phyloP scores from a whole-genome alignment of 1,140 invertebrate species.

The Pseudomyrmex dendroicus region DNA sequence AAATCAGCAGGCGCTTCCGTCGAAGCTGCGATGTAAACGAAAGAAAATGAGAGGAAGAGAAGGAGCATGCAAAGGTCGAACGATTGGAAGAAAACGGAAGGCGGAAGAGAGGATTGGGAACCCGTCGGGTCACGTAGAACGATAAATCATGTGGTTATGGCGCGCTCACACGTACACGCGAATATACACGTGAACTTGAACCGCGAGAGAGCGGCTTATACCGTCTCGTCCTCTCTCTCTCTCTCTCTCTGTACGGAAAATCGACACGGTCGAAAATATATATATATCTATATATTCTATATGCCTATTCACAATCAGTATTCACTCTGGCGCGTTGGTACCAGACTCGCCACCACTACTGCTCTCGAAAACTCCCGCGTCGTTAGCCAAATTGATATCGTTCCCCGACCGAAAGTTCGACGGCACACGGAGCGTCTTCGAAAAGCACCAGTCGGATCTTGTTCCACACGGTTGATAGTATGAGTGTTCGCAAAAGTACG shows the following conservation, averaged over 20 bases:
- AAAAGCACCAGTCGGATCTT: not conserved
- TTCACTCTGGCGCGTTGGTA: constrained; percentile 8
- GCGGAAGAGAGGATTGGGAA: constrained; percentile 60
- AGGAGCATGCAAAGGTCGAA: not conserved
- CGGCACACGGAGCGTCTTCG: constrained; percentile 38
- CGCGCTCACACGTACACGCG: constrained; percentile 53
- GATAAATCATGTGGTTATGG: constrained; percentile 71
- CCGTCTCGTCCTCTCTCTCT: not conserved
- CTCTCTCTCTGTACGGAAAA: not conserved
- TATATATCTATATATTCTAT: not conserved
- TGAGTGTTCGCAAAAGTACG: too few species aligned
- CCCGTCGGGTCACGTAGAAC: constrained; percentile 67
- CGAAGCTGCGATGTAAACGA: not conserved
- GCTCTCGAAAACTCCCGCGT: constrained; percentile 54
- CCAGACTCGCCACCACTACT: not conserved
- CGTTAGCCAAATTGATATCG: constrained; percentile 74
- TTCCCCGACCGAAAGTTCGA: constrained; percentile 62
- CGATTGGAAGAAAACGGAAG: constrained; percentile 65
- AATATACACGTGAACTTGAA: constrained; percentile 48
- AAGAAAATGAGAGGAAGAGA: not conserved
- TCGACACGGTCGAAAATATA: constrained; percentile 27
- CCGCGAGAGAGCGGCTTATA: not conserved
- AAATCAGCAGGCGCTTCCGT: constrained; percentile 52
- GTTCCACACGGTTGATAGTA: not conserved
- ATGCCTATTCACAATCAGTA: not conserved